Percentiles rank a stretch among this genome's conserved stretches.
These are phyloP conservation scores for Caenorhabditis sp. DNA, from an alignment of 2,888 invertebrate genomes.

Conservation along the genomic window DNA sequence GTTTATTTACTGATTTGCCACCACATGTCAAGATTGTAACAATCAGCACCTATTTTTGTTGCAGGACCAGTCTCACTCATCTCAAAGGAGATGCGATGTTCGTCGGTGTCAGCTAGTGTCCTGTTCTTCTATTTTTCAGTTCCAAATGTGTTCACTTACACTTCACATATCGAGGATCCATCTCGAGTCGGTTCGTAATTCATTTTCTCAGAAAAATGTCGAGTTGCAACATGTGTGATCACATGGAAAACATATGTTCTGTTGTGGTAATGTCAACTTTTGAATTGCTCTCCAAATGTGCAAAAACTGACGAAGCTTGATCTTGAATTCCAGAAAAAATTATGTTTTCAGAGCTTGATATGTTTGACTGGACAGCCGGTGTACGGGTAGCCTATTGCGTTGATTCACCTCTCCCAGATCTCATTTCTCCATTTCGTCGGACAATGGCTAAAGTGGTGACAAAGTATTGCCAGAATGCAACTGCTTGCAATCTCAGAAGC, in stretches of 20 bases:
- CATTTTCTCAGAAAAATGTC: background rate
- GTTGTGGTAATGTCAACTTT: background rate
- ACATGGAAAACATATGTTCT: conserved; percentile 15
- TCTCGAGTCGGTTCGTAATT: conserved; percentile 56
- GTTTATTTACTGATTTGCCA: conserved; percentile 41
- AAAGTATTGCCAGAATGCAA: conserved; percentile 79
- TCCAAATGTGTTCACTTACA: conserved; percentile 57
- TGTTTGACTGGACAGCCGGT: conserved; percentile 80
- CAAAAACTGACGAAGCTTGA: background rate
- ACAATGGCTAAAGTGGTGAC: conserved; percentile 78
- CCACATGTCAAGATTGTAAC: conserved; percentile 49
- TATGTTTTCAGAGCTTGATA: conserved; percentile 73
- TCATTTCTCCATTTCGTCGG: conserved; percentile 77
- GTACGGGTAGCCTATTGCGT: conserved; percentile 78
- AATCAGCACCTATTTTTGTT: conserved; percentile 51
- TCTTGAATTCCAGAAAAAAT: background rate
- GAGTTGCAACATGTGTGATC: conserved; percentile 22
- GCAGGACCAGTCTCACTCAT: conserved; percentile 40
- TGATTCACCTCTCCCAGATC: conserved; percentile 76
- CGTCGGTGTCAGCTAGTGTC: conserved; percentile 50
- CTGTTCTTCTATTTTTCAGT: conserved; percentile 35
- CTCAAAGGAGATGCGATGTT: conserved; percentile 58
- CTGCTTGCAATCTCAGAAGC: conserved; percentile 78
- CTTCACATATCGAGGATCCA: conserved; percentile 67
- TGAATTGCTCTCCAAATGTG: background rate